Evolutionary conservation across 2,113 vertebrate species (phyloP).

Genomic region (Charina bottae): DNA sequence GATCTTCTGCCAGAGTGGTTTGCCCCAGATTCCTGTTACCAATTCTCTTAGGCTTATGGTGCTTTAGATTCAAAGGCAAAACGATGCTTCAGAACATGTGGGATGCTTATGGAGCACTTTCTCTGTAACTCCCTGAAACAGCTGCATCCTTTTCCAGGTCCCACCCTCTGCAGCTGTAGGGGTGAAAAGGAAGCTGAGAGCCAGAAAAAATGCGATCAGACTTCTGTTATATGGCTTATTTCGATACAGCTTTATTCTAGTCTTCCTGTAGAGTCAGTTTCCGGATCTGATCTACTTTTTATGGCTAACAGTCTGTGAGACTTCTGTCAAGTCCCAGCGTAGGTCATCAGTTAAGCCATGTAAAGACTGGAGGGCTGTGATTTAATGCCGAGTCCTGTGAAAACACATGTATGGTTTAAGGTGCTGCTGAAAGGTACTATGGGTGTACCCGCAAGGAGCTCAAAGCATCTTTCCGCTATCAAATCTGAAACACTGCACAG

Average conservation of each 20-base stretch:
- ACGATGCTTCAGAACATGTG: background rate
- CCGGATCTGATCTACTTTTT: background rate
- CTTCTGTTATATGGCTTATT: background rate
- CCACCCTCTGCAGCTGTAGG: background rate
- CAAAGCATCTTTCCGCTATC: background rate
- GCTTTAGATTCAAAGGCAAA: background rate
- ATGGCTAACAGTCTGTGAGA: background rate
- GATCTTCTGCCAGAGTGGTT: background rate
- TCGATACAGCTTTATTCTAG: background rate
- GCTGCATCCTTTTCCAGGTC: background rate
- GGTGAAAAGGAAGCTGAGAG: background rate
- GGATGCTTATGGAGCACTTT: background rate
- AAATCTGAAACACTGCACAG: background rate
- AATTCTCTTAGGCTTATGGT: background rate
- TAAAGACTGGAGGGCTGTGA: background rate
- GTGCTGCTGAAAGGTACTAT: background rate
- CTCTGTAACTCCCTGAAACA: background rate
- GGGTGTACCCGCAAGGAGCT: background rate
- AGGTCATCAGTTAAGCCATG: background rate
- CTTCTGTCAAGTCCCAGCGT: background rate
- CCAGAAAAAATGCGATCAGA: background rate
- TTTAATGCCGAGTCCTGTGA: background rate
- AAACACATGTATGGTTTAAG: background rate
- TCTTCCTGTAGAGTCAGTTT: background rate
- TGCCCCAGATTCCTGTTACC: background rate